phyloP scores from a whole-genome alignment of 2,888 invertebrate species.

The Xanthia icteritia region DNA sequence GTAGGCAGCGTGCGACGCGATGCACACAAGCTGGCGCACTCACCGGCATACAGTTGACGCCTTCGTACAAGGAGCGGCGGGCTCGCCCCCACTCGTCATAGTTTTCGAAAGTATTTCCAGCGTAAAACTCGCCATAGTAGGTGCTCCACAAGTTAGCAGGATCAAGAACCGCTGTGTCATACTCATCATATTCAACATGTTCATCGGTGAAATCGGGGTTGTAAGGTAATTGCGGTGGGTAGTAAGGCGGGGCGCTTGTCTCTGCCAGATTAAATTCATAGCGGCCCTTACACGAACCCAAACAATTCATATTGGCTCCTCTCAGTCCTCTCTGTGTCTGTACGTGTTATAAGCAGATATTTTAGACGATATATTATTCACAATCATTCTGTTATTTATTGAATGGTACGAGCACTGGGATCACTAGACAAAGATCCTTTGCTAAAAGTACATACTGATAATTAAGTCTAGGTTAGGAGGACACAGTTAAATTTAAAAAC shows the following conservation, averaged over 20 bases:
- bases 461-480: conserved; percentile 15
- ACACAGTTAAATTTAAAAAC: conserved; percentile 18
- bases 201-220: conserved; percentile 83
- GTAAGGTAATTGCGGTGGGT: conserved; percentile 83
- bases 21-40: conserved; percentile 82
- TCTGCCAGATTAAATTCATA: conserved; percentile 76
- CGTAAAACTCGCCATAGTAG: conserved; percentile 71
- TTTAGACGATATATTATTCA: conserved; percentile 26
- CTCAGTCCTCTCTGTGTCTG: conserved; percentile 59
- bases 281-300: conserved; percentile 76
- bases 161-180: conserved; percentile 59
- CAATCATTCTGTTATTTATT: conserved; percentile 19
- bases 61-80: conserved; percentile 86
- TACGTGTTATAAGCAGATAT: conserved; percentile 40
- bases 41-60: conserved; percentile 87
- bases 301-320: conserved; percentile 82
- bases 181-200: conserved; percentile 67
- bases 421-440: background rate
- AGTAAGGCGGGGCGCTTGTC: conserved; percentile 79
- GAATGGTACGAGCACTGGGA: background rate
- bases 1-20: conserved; percentile 75
- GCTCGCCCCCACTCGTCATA: conserved; percentile 79
- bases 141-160: conserved; percentile 69
- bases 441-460: background rate
- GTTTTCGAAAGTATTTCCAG: conserved; percentile 72